These are phyloP conservation scores for Hecatera dysodea DNA, from an alignment of 2,888 invertebrate genomes.

Conservation along the genomic window DNA sequence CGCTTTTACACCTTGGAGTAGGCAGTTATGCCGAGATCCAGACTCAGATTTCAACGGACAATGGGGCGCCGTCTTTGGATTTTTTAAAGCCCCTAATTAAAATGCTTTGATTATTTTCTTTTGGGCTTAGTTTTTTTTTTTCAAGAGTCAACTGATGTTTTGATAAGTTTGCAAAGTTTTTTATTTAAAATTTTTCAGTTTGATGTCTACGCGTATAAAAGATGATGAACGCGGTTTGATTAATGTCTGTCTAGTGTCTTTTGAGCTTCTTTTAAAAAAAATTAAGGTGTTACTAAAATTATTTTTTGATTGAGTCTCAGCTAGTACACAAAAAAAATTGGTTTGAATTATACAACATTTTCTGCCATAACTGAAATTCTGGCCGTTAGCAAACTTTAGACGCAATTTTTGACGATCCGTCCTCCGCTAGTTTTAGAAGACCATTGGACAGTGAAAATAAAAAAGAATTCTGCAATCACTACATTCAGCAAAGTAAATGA, in stretches of 20 bases:
- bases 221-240: constrained; percentile 6
- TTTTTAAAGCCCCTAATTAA: constrained; percentile 66
- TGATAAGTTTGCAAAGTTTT: constrained; percentile 24
- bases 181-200: constrained; percentile 35
- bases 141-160: constrained; percentile 1
- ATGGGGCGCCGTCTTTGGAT: constrained; percentile 55
- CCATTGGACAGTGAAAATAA: no score
- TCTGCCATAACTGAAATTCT: not conserved
- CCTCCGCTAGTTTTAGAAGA: no score
- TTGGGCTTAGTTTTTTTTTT: constrained; percentile 26
- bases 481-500: no score
- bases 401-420: no score
- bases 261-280: not conserved
- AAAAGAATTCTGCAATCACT: no score
- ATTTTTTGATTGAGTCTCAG: not conserved
- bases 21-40: constrained; percentile 70
- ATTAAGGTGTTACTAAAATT: not conserved
- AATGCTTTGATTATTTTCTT: constrained; percentile 59
- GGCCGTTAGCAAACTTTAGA: not conserved
- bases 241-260: not conserved
- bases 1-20: constrained; percentile 86
- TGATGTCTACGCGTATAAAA: not conserved
- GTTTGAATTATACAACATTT: not conserved
- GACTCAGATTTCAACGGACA: constrained; percentile 63
- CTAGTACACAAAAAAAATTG: not conserved